phyloP scores from a whole-genome alignment of 1,140 invertebrate species.

The Brachionus koreanus region DNA sequence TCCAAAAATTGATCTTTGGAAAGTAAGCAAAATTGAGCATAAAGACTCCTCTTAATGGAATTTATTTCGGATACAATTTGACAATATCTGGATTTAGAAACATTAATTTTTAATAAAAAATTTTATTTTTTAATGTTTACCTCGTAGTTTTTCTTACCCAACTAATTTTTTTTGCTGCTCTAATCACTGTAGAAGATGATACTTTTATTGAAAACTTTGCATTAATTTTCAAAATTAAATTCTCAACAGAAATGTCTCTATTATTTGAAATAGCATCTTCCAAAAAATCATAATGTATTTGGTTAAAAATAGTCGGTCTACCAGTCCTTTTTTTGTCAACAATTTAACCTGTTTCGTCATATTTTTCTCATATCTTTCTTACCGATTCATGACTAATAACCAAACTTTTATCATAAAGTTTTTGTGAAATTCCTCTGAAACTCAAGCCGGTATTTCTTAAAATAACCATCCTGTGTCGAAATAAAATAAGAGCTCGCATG shows the following conservation, averaged over 20 bases:
- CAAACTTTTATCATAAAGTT: neutral
- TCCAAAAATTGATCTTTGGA: neutral
- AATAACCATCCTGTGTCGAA: neutral
- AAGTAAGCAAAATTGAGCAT: conserved; percentile 7
- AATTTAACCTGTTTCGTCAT: neutral
- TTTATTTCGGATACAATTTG: conserved; percentile 13
- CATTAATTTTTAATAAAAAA: neutral
- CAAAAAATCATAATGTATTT: conserved; percentile 15
- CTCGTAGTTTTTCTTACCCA: neutral
- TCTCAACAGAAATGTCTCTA: neutral
- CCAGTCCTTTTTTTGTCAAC: neutral
- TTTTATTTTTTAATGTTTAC: neutral
- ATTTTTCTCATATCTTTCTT: conserved; percentile 7
- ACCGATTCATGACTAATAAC: neutral
- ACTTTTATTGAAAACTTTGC: neutral
- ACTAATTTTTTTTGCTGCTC: neutral
- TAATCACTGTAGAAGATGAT: neutral
- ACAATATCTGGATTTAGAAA: conserved; percentile 1
- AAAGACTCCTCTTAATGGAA: neutral
- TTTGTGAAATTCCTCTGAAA: neutral
- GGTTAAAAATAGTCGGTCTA: neutral
- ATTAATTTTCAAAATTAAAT: conserved; percentile 20
- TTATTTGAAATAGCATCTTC: conserved; percentile 8
- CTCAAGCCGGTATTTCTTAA: conserved; percentile 3
- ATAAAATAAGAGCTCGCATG: conserved; percentile 16